Base-by-base conservation (phyloP, 2,797 vertebrate species). In the Lacerta viridis region DNA sequence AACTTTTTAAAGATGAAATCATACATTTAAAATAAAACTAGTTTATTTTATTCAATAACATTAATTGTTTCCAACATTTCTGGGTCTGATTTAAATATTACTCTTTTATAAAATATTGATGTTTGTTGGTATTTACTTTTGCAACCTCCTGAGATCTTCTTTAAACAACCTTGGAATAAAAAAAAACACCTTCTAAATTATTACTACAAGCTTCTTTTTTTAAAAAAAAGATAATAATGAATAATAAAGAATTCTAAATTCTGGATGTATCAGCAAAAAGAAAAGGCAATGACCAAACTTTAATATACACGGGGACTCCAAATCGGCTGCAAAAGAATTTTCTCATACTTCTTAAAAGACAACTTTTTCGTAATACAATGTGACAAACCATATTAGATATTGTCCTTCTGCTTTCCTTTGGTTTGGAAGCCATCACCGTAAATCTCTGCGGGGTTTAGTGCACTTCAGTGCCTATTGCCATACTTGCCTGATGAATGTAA, bases 61-160 rank as follows among this genome's bases (percentile, higher is more conserved):
- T 95, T 95, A 96, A 95, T 96, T 96, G 92, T 80, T 96, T 96
- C 95, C 93, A 97, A 96, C 96, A 96, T 84, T 95, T 97, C 93
- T 94, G 95, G 93, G 93, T 96, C 95, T 96, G 95, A 95, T 96
- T 97, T 95, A 93, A 96, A 96, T 96, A 95, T 93, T 95, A 94
- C 93, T 94, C 95, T 96, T 94, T 86, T 96, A 96, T 97, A 97
- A 96, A 97, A 96, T 96, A 97, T 87, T 92, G 43, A 93, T 95
- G 94, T 96, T 94, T 95, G 93, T 97, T 96, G 93, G 89, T 96
- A 96, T 95, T 96, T 93, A 91, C 84, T 93, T 92, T 93, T 92
- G 94, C 95, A 94, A 96, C 95, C 96, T 97, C 97, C 97, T 97
- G 97, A 97, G 97, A 97, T 97, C 92, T 97, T 95, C 95, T 90